Evolutionary conservation across 2,888 invertebrate genomes (phyloP), one percentile per base, ranked within the genome.

Genomic region (Esperia sulphurella): DNA sequence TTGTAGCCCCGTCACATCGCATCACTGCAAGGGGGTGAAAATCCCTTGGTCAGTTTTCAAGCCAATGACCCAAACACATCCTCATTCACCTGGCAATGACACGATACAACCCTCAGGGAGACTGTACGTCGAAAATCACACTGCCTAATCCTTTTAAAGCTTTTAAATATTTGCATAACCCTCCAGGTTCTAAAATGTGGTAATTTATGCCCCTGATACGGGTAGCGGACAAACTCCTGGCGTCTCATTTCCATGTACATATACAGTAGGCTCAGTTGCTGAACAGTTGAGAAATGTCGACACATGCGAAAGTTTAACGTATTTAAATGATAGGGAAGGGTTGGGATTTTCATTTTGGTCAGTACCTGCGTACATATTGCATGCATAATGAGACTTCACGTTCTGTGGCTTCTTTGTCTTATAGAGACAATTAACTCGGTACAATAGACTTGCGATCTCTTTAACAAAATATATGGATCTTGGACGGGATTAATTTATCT

Each of bases 221-320:
- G 28, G 10, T 9, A 29, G n/a, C 29, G 41, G 5, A 14, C 33
- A 33, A 43, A 31, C 35, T 42, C n/a, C 14, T 21, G 43, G 14
- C 31, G 9, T 33, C 33, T 43, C 43, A 43, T 43, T 43, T 43
- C 31, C 43, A 43, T 43, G 31, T 14, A 10, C 12, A n/a, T n/a
- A n/a, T n/a, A n/a, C n/a, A n/a, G n/a, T n/a, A n/a, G n/a, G n/a
- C n/a, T n/a, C n/a, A 10, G 41, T 30, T n/a, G 35, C n/a, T 35
- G 29, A 28, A 40, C 9, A 8, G 30, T 30, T 14, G 39, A 9
- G n/a, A 41, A 29, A 29, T 12, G 30, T 13, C 29, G 29, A 8
- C 39, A 14, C 6, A 13, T n/a, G 39, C 1, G 14, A 14, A 39
- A 39, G 39, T 39, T 39, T 39, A 7, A 14, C 7, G 14, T 6